Evolutionary conservation across 2,888 invertebrate genomes (phyloP), one percentile per base, ranked within the genome.

Genomic region (Labia minor): DNA sequence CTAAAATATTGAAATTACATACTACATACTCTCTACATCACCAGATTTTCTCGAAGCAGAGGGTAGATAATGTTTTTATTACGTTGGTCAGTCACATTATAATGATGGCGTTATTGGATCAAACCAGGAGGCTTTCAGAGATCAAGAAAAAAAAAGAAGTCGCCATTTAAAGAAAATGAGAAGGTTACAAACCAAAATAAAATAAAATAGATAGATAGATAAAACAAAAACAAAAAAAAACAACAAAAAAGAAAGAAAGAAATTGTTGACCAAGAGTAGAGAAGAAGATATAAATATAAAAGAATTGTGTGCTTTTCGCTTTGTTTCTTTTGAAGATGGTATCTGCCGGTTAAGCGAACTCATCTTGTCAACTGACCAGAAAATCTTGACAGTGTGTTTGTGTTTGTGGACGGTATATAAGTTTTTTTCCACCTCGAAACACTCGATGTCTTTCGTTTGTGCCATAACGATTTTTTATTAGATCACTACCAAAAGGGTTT

Each of bases 331-430:
- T 4, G 49, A 49, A 49, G 49, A 49, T 49, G 49, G 49, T 49
- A 49, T 49, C 49, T 49, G 3, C n/a, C 16, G n/a, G n/a, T n/a
- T n/a, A n/a, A n/a, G 4, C 26, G 49, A 14, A 11, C 49, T 49
- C 49, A 49, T 49, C 49, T 49, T 49, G 49, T 49, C 49, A 49
- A 49, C 49, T 49, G 49, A 49, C 49, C 49, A 49, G 49, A 49
- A 49, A 49, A 49, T 49, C 49, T 49, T 49, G 49, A 16, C 49
- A 2, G n/a, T 4, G 49, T 49, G 49, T 49, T 4, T 49, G 8
- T 49, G 16, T 49, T 16, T 4, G 49, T 49, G 49, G 3, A 16
- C 14, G 49, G 6, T 26, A 26, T 26, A 26, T 26, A 8, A 6
- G 26, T 26, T 49, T n/a, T n/a, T n/a, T 49, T 49, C 49, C 49